phyloP scores from a whole-genome alignment of 2,888 invertebrate genomes.

The Euproctis similis region DNA sequence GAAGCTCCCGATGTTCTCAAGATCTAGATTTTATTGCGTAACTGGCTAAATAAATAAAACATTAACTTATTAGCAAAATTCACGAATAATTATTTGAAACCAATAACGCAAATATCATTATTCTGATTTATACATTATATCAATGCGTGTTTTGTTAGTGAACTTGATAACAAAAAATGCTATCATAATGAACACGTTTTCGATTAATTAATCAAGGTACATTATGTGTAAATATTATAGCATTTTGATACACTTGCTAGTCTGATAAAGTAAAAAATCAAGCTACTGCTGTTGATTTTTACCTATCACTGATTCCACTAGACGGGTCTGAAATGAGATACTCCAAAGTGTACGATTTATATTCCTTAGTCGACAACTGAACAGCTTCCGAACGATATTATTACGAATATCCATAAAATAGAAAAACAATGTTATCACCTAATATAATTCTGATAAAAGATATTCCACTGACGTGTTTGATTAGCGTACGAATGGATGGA shows the following conservation, averaged over 20 bases:
- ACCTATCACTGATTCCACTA: no score
- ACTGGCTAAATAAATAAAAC: no score
- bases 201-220: slow-evolving; percentile 9
- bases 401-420: slow-evolving; percentile 3
- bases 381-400: no score
- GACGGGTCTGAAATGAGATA: no score
- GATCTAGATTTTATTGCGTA: no score
- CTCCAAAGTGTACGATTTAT: no score
- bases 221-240: no score
- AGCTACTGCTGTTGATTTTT: neutral
- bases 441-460: slow-evolving; percentile 16
- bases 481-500: slow-evolving; percentile 6
- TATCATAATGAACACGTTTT: slow-evolving; percentile 10
- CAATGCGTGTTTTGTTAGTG: slow-evolving; percentile 14
- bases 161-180: slow-evolving; percentile 20
- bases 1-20: no score
- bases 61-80: neutral
- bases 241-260: no score
- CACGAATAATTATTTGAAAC: neutral
- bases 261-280: no score
- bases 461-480: slow-evolving; percentile 11
- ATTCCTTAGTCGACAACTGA: no score
- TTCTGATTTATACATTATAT: slow-evolving; percentile 5
- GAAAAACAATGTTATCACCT: slow-evolving; percentile 13
- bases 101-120: neutral